Percentiles rank a stretch among this genome's conserved stretches.
Evolutionary conservation across 2,888 invertebrate species (phyloP).

Genomic region (Tenthredo mesomela): DNA sequence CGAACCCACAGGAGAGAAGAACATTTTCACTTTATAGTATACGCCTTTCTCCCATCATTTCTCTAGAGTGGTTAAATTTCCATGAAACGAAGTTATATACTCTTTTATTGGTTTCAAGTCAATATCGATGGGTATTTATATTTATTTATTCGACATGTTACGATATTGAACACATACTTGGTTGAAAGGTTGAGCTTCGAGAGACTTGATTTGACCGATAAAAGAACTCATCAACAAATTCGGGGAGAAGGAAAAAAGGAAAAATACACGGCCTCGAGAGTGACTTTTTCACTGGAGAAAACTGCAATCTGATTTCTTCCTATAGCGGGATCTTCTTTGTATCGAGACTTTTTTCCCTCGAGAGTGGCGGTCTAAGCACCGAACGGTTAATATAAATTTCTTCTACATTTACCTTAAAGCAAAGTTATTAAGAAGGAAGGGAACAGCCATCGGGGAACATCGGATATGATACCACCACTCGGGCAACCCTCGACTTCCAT

Average conservation of each 20-base stretch:
- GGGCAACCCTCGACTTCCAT: conserved; percentile 35
- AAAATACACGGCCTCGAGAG: neutral
- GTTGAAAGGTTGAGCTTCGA: neutral
- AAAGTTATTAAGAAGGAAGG: conserved; percentile 44
- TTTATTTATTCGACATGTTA: conserved; percentile 9
- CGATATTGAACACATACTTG: neutral
- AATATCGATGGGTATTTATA: conserved; percentile 20
- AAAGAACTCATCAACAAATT: conserved; percentile 27
- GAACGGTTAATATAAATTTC: conserved; percentile 49
- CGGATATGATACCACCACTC: conserved; percentile 39
- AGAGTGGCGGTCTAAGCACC: neutral
- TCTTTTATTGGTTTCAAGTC: conserved; percentile 5
- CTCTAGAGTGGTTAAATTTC: conserved; percentile 4
- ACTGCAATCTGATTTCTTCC: conserved; percentile 38
- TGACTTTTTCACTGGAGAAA: conserved; percentile 7
- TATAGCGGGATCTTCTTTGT: neutral
- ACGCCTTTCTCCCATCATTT: neutral
- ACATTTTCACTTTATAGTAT: conserved; percentile 11
- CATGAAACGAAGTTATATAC: conserved; percentile 15
- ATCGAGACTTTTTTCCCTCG: conserved; percentile 4
- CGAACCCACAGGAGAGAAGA: conserved; percentile 28
- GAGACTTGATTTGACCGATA: neutral
- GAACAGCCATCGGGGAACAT: conserved; percentile 44
- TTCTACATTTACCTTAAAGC: conserved; percentile 46
- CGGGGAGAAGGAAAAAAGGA: neutral